Evolutionary conservation across 2,113 vertebrate genomes (phyloP).

Genomic region (Mobula hypostoma): DNA sequence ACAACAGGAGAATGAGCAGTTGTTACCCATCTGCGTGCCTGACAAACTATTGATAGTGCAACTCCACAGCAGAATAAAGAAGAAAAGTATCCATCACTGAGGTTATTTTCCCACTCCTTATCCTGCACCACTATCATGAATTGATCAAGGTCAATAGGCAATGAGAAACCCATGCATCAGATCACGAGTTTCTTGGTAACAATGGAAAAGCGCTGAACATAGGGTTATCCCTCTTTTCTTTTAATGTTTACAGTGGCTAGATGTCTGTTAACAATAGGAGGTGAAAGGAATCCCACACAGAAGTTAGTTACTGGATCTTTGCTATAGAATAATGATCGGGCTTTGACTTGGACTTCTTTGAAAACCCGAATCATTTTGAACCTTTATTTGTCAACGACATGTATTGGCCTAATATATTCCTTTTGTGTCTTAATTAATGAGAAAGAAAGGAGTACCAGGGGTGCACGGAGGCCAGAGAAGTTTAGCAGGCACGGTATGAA

Average conservation of each 20-base stretch:
- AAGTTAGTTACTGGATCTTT: not conserved
- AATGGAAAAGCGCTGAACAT: not conserved
- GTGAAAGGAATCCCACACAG: not conserved
- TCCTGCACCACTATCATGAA: not conserved
- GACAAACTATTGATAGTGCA: not conserved
- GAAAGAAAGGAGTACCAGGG: not conserved
- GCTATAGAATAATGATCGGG: not conserved
- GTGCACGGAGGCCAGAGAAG: not conserved
- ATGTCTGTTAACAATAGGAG: not conserved
- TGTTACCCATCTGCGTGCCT: not conserved
- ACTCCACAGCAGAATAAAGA: not conserved
- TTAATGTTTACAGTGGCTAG: no score
- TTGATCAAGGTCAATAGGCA: not conserved
- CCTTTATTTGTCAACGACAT: not conserved
- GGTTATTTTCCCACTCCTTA: not conserved
- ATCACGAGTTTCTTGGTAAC: not conserved
- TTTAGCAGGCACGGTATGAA: not conserved
- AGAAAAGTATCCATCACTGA: not conserved
- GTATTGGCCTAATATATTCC: not conserved
- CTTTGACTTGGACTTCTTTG: not conserved
- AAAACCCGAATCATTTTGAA: not conserved
- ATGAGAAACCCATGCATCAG: not conserved
- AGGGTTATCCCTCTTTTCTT: not conserved
- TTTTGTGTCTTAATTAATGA: not conserved
- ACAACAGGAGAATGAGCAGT: not conserved